These are phyloP conservation scores for Hipparchia sbordonii DNA, from an alignment of 2,888 invertebrate species.

Conservation along the genomic window DNA sequence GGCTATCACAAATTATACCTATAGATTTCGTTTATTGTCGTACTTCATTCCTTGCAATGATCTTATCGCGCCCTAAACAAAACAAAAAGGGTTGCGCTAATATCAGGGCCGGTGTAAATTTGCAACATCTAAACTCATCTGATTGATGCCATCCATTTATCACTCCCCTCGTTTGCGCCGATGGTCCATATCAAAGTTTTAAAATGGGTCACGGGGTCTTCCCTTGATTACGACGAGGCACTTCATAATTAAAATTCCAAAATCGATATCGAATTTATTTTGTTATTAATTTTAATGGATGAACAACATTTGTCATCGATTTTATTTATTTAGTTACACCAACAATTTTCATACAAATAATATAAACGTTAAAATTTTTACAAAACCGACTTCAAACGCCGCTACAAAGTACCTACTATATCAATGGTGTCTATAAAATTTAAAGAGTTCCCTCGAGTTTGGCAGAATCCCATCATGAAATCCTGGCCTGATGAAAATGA, in stretches of 20 bases:
- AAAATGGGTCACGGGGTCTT: constrained; percentile 80
- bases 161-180: constrained; percentile 73
- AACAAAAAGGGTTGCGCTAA: constrained; percentile 62
- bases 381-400: no score
- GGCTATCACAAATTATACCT: neutral
- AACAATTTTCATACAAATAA: no score
- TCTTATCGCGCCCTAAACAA: constrained; percentile 44
- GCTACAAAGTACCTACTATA: no score
- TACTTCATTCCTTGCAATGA: constrained; percentile 12
- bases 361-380: no score
- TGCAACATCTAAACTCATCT: constrained; percentile 79
- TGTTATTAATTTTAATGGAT: neutral
- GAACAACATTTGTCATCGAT: no score
- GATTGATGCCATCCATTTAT: constrained; percentile 82
- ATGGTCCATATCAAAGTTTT: constrained; percentile 72
- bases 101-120: constrained; percentile 69
- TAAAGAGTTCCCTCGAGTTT: no score
- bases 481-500: no score
- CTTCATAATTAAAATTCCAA: constrained; percentile 74
- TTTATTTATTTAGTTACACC: no score
- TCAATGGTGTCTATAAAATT: no score
- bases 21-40: neutral
- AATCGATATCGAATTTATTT: constrained; percentile 57
- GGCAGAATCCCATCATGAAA: no score
- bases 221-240: constrained; percentile 65